Evolutionary conservation across 2,888 invertebrate genomes (phyloP).

Genomic region (Meghimatium bilineatum): DNA sequence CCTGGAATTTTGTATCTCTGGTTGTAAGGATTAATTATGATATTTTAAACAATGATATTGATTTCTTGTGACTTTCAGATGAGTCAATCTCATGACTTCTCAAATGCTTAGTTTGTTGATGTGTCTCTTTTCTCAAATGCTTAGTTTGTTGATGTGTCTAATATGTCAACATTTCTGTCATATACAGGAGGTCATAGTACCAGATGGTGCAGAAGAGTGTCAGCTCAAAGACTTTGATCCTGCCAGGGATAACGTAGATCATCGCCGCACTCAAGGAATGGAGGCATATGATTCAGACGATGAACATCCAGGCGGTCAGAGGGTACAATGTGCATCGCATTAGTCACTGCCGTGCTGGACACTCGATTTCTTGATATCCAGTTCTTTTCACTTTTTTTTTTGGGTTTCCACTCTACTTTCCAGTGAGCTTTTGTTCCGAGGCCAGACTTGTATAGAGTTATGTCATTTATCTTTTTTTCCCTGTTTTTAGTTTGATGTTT

Average conservation of each 20-base stretch:
- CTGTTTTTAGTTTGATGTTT: neutral
- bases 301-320: conserved; percentile 64
- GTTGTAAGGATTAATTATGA: too few species aligned
- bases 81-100: too few species aligned
- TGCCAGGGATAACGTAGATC: conserved; percentile 78
- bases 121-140: neutral
- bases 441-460: neutral
- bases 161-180: neutral
- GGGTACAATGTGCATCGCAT: conserved; percentile 75
- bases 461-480: neutral
- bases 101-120: neutral
- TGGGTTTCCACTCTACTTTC: neutral
- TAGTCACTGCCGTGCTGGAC: conserved; percentile 52
- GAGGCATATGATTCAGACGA: conserved; percentile 73
- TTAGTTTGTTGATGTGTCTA: too few species aligned
- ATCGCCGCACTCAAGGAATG: conserved; percentile 38
- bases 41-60: too few species aligned
- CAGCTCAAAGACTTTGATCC: conserved; percentile 87
- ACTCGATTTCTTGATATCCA: neutral
- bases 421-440: conserved; percentile 24
- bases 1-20: too few species aligned
- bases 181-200: conserved; percentile 82
- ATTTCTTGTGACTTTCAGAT: too few species aligned
- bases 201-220: conserved; percentile 87
- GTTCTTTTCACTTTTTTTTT: neutral